phyloP scores from a whole-genome alignment of 2,888 invertebrate species.

The Thelaira solivaga region DNA sequence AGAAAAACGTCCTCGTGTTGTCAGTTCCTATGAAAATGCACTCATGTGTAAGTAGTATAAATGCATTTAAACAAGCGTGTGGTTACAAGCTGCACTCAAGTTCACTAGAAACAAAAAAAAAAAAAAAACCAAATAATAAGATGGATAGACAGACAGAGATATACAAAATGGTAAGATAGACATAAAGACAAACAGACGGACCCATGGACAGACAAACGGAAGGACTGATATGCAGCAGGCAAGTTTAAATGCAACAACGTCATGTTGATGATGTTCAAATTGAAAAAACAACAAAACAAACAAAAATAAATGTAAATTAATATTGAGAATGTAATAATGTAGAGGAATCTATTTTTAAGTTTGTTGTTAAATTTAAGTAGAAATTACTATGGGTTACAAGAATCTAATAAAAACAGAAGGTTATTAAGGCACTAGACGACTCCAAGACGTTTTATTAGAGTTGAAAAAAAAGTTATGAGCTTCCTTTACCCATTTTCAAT shows the following conservation, averaged over 20 bases:
- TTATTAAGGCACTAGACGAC: too few species aligned
- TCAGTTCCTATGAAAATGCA: constrained; percentile 59
- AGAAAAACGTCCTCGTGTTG: constrained; percentile 60
- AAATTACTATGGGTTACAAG: not conserved
- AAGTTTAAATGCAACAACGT: constrained; percentile 44
- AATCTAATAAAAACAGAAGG: not conserved
- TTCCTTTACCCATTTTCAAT: too few species aligned
- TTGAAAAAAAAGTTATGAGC: too few species aligned
- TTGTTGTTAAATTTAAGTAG: not conserved
- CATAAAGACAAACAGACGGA: constrained; percentile 10
- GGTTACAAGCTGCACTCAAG: constrained; percentile 58
- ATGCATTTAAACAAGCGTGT: constrained; percentile 60
- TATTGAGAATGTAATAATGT: constrained; percentile 37
- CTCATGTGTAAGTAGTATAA: constrained; percentile 56
- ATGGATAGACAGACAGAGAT: constrained; percentile 36
- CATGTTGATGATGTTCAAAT: constrained; percentile 51
- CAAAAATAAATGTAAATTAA: constrained; percentile 21
- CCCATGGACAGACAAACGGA: constrained; percentile 44
- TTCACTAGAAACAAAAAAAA: constrained; percentile 34
- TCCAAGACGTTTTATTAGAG: too few species aligned
- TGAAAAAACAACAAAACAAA: not conserved
- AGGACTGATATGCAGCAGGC: constrained; percentile 33
- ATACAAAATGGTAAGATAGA: constrained; percentile 33
- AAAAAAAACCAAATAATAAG: constrained; percentile 26
- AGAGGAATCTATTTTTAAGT: constrained; percentile 14